These are phyloP conservation scores for Ennomos fuscantarius DNA, from an alignment of 2,888 invertebrate genomes.

Conservation along the genomic window DNA sequence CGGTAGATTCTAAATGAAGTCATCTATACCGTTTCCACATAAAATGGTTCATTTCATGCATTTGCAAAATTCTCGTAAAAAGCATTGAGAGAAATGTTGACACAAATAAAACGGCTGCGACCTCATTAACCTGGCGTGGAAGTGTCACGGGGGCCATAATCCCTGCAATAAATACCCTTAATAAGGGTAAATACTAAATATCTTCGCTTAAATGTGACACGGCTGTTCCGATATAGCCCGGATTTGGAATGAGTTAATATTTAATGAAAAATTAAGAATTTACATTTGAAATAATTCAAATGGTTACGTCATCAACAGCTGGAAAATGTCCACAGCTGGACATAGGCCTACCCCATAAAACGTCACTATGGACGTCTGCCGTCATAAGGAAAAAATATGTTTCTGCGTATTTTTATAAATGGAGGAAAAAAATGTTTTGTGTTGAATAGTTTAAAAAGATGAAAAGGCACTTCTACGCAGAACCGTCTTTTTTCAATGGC, in stretches of 20 bases:
- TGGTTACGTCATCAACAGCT: too few species aligned
- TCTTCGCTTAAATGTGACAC: conserved; percentile 44
- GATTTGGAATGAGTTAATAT: conserved; percentile 11
- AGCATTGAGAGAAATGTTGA: conserved; percentile 19
- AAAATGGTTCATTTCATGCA: conserved; percentile 11
- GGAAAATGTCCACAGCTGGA: too few species aligned
- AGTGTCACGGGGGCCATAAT: conserved; percentile 54
- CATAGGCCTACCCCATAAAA: too few species aligned
- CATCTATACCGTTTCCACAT: conserved; percentile 7
- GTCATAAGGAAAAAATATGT: too few species aligned
- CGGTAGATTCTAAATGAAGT: conserved; percentile 3
- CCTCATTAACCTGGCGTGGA: conserved; percentile 56
- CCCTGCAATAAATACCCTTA: conserved; percentile 54
- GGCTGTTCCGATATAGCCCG: conserved; percentile 56
- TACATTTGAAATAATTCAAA: too few species aligned
- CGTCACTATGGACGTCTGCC: too few species aligned
- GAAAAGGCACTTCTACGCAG: too few species aligned
- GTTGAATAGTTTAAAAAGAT: too few species aligned
- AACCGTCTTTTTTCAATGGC: too few species aligned
- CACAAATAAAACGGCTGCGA: conserved; percentile 47
- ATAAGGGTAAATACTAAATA: conserved; percentile 44
- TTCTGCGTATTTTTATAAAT: too few species aligned
- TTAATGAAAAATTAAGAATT: too few species aligned
- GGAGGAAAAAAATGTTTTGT: too few species aligned
- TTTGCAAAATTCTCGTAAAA: conserved; percentile 12